phyloP scores from a whole-genome alignment of 2,888 invertebrate genomes.

The Anticlea derivata region DNA sequence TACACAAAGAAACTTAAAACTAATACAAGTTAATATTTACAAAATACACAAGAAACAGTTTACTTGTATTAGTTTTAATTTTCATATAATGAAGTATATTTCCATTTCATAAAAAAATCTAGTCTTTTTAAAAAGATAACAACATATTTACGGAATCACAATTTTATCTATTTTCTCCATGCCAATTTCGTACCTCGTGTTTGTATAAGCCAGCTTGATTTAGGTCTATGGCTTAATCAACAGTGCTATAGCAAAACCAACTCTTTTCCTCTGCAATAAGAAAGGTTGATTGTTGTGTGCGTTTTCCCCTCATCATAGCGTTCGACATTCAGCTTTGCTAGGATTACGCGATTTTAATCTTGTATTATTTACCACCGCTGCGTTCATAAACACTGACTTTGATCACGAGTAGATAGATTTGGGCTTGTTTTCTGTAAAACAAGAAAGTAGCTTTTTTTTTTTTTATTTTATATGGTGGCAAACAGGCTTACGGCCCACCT shows the following conservation, averaged over 20 bases:
- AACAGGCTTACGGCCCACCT: no score
- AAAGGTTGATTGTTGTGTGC: conserved; percentile 34
- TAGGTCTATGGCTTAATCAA: conserved; percentile 38
- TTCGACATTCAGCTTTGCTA: conserved; percentile 46
- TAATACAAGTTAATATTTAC: no score
- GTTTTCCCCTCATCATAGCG: conserved; percentile 44
- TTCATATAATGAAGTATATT: no score
- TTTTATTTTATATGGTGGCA: no score
- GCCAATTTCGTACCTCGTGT: conserved; percentile 58
- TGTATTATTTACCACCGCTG: conserved; percentile 37
- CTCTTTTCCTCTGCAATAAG: conserved; percentile 40
- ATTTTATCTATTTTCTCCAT: conserved; percentile 52
- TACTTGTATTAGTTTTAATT: no score
- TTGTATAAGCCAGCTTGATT: conserved; percentile 54
- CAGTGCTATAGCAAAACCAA: conserved; percentile 38
- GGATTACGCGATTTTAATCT: conserved; percentile 51
- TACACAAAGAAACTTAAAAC: no score
- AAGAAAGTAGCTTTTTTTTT: no score
- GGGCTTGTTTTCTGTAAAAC: no score
- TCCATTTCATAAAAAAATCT: no score
- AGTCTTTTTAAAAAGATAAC: no score
- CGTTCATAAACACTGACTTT: conserved; percentile 22
- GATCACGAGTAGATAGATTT: conserved; percentile 15
- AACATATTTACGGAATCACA: no score
- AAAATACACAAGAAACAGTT: no score